Conservation (phyloP, 2,113 vertebrate species). For the Apteryx owenii region DNA sequence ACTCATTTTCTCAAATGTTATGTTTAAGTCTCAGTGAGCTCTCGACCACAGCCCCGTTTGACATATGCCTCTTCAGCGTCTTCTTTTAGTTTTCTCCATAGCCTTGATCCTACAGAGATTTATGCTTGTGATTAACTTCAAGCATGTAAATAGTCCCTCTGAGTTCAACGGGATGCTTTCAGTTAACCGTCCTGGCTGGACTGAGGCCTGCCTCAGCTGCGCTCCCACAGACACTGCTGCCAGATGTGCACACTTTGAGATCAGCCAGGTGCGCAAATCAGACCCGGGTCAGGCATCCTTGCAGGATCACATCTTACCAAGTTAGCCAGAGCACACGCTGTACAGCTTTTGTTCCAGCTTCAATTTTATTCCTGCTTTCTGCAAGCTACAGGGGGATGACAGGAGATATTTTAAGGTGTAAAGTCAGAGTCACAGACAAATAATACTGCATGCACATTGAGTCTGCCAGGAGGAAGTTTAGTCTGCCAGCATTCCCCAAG, state of each 20-base stretch:
- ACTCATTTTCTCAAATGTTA: constrained; percentile 50
- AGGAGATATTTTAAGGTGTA: constrained; percentile 53
- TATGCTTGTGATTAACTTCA: constrained; percentile 16
- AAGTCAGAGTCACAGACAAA: constrained; percentile 52
- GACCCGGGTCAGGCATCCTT: neutral
- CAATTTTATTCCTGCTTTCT: constrained; percentile 38
- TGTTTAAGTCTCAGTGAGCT: constrained; percentile 28
- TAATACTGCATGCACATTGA: neutral
- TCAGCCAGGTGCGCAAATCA: neutral
- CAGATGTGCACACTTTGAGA: neutral
- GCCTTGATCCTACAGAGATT: constrained; percentile 26
- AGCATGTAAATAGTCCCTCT: neutral
- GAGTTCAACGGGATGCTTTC: neutral
- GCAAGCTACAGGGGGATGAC: neutral
- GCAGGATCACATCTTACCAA: neutral
- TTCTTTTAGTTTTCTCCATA: constrained; percentile 16
- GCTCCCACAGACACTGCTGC: neutral
- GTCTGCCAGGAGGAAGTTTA: constrained; percentile 51
- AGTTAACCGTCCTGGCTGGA: neutral
- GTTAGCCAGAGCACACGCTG: neutral
- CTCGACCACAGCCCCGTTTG: neutral
- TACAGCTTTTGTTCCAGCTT: constrained; percentile 32
- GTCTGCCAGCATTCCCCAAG: constrained; percentile 22
- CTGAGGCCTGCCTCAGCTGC: neutral
- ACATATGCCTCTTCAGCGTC: neutral